Conservation (phyloP, 2,797 vertebrate genomes). For the Antennarius maculatus region DNA sequence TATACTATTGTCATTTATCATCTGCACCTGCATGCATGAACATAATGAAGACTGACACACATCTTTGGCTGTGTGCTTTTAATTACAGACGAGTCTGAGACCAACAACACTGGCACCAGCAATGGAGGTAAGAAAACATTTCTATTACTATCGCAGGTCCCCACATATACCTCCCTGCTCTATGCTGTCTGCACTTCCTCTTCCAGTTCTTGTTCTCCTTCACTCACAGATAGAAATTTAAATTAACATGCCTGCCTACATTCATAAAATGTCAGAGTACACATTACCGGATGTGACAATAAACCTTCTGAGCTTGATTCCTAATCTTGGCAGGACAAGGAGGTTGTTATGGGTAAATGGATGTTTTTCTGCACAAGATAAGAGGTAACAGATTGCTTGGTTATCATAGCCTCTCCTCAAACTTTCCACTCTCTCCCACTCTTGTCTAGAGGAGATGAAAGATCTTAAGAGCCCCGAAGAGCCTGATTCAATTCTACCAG, state of each 20-base stretch:
- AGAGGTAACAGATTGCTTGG: conserved; percentile 29
- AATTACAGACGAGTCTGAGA: conserved; percentile 59
- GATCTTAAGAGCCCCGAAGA: conserved; percentile 67
- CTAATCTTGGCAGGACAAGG: conserved; percentile 17
- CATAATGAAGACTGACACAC: conserved; percentile 12
- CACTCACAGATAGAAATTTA: conserved; percentile 6
- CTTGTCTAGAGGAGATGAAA: conserved; percentile 68
- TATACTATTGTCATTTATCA: background rate
- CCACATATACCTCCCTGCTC: background rate
- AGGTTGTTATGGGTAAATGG: conserved; percentile 27
- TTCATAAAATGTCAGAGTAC: conserved; percentile 24
- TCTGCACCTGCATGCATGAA: background rate
- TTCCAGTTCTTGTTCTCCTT: conserved; percentile 16
- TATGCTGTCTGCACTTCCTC: background rate
- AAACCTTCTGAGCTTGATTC: conserved; percentile 20
- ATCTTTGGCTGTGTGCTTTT: conserved; percentile 28
- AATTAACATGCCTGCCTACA: conserved; percentile 25
- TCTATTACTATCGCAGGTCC: background rate
- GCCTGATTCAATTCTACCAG: conserved; percentile 68
- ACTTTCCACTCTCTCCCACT: conserved; percentile 14
- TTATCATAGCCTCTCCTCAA: conserved; percentile 36
- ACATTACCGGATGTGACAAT: background rate
- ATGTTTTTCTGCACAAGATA: conserved; percentile 30
- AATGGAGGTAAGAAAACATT: conserved; percentile 66
- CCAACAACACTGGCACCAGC: conserved; percentile 62